Percentiles rank a stretch among this genome's conserved stretches.
Conservation (phyloP, 2,113 vertebrate genomes). For the Nettapus auritus region DNA sequence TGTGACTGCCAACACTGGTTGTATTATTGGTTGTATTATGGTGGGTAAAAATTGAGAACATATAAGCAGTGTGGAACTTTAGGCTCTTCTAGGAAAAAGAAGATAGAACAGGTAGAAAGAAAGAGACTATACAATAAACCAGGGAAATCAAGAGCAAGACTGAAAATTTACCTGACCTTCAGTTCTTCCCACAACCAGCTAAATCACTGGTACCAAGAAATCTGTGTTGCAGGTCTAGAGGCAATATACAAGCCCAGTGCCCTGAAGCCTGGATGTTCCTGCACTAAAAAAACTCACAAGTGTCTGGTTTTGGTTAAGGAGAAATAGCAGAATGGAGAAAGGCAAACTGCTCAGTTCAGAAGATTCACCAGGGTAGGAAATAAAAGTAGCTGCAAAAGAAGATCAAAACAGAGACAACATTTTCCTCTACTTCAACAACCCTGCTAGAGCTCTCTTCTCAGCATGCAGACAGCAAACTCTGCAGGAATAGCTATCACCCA, state of each 20-base stretch:
- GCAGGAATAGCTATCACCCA: neutral
- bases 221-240: neutral
- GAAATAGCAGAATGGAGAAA: neutral
- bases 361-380: neutral
- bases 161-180: neutral
- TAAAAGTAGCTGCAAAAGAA: neutral
- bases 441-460: neutral
- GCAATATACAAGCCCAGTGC: neutral
- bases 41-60: neutral
- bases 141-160: neutral
- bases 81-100: neutral
- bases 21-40: too few species aligned
- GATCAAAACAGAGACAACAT: neutral
- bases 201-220: neutral
- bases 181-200: neutral
- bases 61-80: neutral
- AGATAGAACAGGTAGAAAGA: neutral
- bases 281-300: neutral
- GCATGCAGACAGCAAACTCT: neutral
- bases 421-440: neutral
- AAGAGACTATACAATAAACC: neutral
- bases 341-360: neutral
- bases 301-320: neutral
- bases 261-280: neutral
- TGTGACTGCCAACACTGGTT: fast-evolving